phyloP scores from a whole-genome alignment of 2,113 vertebrate genomes.

The Percina caprodes region DNA sequence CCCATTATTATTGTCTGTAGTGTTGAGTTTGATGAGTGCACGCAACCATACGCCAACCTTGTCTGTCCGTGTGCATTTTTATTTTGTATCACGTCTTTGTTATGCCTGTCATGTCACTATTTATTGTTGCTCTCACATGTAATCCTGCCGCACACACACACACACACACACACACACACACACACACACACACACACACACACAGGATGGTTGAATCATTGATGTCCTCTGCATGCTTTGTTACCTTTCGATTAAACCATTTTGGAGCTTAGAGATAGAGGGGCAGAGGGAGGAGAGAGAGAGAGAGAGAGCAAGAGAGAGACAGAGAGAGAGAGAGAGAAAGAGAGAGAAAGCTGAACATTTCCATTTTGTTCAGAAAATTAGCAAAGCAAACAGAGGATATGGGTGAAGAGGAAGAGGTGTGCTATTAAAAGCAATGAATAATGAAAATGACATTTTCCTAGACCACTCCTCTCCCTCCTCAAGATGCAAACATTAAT shows the following conservation, averaged over 20 bases:
- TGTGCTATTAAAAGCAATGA: slow-evolving; percentile 5
- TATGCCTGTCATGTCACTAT: not conserved
- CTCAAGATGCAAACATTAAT: not conserved
- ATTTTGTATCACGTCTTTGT: not conserved
- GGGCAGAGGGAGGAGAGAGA: slow-evolving; percentile 20
- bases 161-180: slow-evolving; percentile 26
- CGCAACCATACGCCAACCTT: not conserved
- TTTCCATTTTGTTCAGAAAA: slow-evolving; percentile 29
- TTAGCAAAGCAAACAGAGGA: not conserved
- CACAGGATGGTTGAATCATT: slow-evolving; percentile 22
- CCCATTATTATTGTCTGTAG: not conserved
- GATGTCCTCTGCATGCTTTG: slow-evolving; percentile 55
- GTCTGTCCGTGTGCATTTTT: not conserved
- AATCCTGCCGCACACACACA: not conserved
- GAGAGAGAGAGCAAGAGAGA: no score
- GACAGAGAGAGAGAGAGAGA: not conserved
- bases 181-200: slow-evolving; percentile 25
- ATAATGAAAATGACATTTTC: slow-evolving; percentile 18
- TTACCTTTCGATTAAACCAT: slow-evolving; percentile 70
- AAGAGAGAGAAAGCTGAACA: not conserved
- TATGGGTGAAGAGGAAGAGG: not conserved
- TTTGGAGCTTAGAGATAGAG: slow-evolving; percentile 48
- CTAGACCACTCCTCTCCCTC: not conserved
- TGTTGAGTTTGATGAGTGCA: not conserved
- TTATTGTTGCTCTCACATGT: not conserved